phyloP scores from a whole-genome alignment of 2,888 invertebrate species.

The Polia nebulosa region DNA sequence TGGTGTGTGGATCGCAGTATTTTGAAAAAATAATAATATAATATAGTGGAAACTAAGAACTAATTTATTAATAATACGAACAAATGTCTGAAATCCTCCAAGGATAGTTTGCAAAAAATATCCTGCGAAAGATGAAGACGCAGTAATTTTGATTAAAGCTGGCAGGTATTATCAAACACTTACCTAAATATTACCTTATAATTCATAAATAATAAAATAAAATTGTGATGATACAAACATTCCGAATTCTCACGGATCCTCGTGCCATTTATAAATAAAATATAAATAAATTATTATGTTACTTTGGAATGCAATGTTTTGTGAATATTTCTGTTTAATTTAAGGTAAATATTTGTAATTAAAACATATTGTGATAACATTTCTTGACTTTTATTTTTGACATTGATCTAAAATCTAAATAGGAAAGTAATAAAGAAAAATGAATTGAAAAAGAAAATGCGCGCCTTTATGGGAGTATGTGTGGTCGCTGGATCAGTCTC shows the following conservation, averaged over 20 bases:
- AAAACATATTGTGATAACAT: conserved; percentile 64
- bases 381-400: conserved; percentile 18
- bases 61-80: neutral
- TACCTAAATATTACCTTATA: conserved; percentile 49
- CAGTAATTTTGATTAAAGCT: neutral
- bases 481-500: too few species aligned
- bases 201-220: conserved; percentile 19
- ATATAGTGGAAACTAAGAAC: neutral
- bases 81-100: neutral
- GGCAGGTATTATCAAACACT: neutral
- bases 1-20: neutral
- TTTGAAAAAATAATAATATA: neutral
- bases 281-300: conserved; percentile 41
- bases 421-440: too few species aligned
- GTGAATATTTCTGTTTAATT: conserved; percentile 43
- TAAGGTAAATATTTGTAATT: conserved; percentile 44
- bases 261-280: conserved; percentile 68
- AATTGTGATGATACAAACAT: conserved; percentile 76
- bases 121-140: too few species aligned
- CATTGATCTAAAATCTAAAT: neutral
- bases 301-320: conserved; percentile 51
- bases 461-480: too few species aligned
- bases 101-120: too few species aligned
- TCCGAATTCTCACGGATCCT: conserved; percentile 73
- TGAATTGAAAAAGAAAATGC: too few species aligned